Conservation (phyloP, 2,797 vertebrate genomes). For the Intellagama lesueurii region DNA sequence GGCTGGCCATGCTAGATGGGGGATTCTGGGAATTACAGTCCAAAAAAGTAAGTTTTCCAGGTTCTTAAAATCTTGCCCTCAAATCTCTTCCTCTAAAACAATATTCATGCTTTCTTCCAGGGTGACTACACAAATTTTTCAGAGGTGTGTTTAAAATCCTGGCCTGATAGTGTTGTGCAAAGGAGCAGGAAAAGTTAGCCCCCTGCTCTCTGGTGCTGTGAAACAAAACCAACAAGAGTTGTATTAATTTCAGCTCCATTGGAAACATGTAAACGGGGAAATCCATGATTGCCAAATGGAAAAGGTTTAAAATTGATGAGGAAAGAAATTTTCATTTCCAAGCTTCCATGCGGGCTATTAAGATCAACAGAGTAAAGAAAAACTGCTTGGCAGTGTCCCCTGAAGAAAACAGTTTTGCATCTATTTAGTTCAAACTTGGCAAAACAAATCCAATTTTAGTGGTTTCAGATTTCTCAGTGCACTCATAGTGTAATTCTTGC, state of each 20-base stretch:
- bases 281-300: constrained; percentile 58
- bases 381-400: constrained; percentile 72
- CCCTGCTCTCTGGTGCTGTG: constrained; percentile 34
- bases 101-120: background rate
- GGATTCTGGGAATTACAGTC: background rate
- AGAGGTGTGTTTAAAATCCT: constrained; percentile 30
- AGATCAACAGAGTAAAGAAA: constrained; percentile 75
- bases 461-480: constrained; percentile 64
- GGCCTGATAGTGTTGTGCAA: constrained; percentile 34
- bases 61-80: background rate
- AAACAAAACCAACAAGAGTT: constrained; percentile 61
- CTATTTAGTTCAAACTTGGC: constrained; percentile 73
- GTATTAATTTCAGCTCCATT: constrained; percentile 67
- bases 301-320: constrained; percentile 64
- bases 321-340: constrained; percentile 69
- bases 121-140: background rate
- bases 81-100: background rate
- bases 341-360: constrained; percentile 70
- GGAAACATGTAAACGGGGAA: constrained; percentile 55
- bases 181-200: constrained; percentile 1
- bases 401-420: constrained; percentile 64
- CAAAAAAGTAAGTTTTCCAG: background rate
- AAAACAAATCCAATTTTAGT: constrained; percentile 58
- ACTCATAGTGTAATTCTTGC: constrained; percentile 50
- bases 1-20: too few relatives aligned